Evolutionary conservation across 2,888 invertebrate species (phyloP).

Genomic region (Hirtodrosophila histrioides): DNA sequence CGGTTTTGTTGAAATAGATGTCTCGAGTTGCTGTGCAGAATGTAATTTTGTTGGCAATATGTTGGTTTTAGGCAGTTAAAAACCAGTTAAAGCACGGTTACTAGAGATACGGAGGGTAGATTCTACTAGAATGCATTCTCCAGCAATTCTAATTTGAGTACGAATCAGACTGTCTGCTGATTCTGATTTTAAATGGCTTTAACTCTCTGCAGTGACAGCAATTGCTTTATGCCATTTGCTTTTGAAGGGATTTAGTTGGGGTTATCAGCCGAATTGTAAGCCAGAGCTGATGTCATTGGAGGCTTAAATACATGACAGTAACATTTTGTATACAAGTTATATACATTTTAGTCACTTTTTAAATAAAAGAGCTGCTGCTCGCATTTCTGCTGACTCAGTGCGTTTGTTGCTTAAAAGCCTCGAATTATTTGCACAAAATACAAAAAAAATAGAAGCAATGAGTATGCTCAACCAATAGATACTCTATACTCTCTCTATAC

Average conservation of each 20-base stretch:
- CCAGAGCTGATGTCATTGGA: conserved; percentile 65
- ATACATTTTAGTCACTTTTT: conserved; percentile 32
- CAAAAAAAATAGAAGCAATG: conserved; percentile 17
- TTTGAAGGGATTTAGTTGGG: conserved; percentile 33
- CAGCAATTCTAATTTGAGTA: conserved; percentile 23
- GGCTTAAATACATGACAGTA: conserved; percentile 61
- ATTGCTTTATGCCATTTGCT: conserved; percentile 26
- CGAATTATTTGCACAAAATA: conserved; percentile 64
- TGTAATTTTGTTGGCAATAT: too few relatives aligned
- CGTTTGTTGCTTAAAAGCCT: conserved; percentile 45
- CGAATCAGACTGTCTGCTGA: not conserved
- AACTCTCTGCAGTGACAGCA: conserved; percentile 16
- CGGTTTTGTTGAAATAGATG: too few relatives aligned
- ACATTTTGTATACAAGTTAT: conserved; percentile 49
- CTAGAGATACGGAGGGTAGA: too few relatives aligned
- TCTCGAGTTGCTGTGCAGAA: too few relatives aligned
- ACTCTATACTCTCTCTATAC: not conserved
- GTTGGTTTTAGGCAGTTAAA: too few relatives aligned
- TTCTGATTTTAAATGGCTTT: not conserved
- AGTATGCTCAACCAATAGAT: conserved; percentile 9
- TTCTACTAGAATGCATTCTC: too few relatives aligned
- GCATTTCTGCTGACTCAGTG: conserved; percentile 69
- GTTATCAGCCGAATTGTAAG: conserved; percentile 30
- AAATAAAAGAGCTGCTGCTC: conserved; percentile 18
- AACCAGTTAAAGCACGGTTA: too few relatives aligned